Evolutionary conservation across 2,888 invertebrate genomes (phyloP).

Genomic region (Ormyrus rosae): DNA sequence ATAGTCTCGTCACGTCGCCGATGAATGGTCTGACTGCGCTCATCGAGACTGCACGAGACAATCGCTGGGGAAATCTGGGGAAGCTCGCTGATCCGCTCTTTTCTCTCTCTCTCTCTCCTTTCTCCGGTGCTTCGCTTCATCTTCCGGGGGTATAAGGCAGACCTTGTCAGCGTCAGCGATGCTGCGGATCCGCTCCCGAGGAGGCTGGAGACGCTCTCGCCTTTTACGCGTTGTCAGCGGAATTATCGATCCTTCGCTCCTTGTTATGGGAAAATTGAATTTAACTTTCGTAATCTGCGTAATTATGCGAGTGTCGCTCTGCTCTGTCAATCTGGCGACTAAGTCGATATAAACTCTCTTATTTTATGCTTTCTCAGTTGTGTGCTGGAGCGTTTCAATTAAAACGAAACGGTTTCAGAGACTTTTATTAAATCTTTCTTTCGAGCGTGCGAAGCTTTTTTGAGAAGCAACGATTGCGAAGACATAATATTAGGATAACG

Average conservation of each 20-base stretch:
- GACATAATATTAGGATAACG: too few relatives aligned
- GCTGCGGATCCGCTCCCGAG: not conserved
- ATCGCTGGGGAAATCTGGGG: conserved; percentile 75
- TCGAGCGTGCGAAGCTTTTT: too few relatives aligned
- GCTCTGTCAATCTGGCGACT: not conserved
- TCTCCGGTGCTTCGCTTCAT: conserved; percentile 16
- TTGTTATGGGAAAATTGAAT: conserved; percentile 37
- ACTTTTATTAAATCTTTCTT: too few relatives aligned
- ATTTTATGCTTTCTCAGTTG: too few relatives aligned
- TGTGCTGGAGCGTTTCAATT: too few relatives aligned
- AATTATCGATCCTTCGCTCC: conserved; percentile 41
- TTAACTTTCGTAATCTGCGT: conserved; percentile 18
- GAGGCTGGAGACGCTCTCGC: not conserved
- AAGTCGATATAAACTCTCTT: too few relatives aligned
- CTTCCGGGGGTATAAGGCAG: not conserved
- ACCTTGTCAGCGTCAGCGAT: conserved; percentile 39
- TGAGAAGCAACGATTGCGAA: too few relatives aligned
- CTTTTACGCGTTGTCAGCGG: conserved; percentile 37
- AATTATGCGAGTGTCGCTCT: not conserved
- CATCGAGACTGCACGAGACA: conserved; percentile 71
- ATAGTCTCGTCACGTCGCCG: conserved; percentile 74
- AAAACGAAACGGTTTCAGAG: too few relatives aligned
- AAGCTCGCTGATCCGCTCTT: conserved; percentile 63
- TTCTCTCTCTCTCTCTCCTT: conserved; percentile 28
- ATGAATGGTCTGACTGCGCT: conserved; percentile 75